phyloP scores from a whole-genome alignment of 2,888 invertebrate species.

The Glomeris marginata region DNA sequence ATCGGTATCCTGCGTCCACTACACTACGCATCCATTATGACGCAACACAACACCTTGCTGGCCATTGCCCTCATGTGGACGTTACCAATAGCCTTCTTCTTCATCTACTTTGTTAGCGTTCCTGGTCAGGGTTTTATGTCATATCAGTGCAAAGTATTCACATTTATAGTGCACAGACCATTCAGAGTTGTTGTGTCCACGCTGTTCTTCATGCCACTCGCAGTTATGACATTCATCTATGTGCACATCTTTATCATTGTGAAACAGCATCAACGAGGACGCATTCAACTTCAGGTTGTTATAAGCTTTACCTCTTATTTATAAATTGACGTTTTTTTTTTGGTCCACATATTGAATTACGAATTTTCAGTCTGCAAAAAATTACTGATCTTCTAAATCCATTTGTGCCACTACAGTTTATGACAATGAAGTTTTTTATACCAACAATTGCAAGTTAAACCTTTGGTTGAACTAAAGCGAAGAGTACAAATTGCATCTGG shows the following conservation, averaged over 20 bases:
- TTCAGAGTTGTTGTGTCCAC: constrained; percentile 38
- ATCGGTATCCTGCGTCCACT: constrained; percentile 46
- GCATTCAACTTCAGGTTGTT: too few relatives aligned
- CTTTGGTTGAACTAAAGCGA: too few relatives aligned
- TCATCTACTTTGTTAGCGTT: constrained; percentile 37
- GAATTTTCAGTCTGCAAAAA: too few relatives aligned
- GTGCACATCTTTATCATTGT: constrained; percentile 43
- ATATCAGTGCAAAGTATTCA: constrained; percentile 16
- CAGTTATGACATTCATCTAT: constrained; percentile 44
- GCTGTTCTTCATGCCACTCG: constrained; percentile 41
- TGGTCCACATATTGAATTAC: too few relatives aligned
- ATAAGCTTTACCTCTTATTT: too few relatives aligned
- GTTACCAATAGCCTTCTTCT: constrained; percentile 36
- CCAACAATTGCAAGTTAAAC: too few relatives aligned
- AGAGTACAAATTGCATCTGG: too few relatives aligned
- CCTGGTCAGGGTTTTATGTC: constrained; percentile 34
- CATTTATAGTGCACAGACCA: constrained; percentile 30
- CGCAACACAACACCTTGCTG: constrained; percentile 36
- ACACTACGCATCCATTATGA: constrained; percentile 45
- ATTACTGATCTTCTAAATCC: too few relatives aligned
- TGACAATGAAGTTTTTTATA: too few relatives aligned
- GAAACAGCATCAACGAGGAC: constrained; percentile 33
- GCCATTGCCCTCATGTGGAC: constrained; percentile 41
- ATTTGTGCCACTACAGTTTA: too few relatives aligned
- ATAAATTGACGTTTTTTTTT: too few relatives aligned